Evolutionary conservation across 2,797 vertebrate genomes (phyloP).

Genomic region (Peromyscus nudipes): DNA sequence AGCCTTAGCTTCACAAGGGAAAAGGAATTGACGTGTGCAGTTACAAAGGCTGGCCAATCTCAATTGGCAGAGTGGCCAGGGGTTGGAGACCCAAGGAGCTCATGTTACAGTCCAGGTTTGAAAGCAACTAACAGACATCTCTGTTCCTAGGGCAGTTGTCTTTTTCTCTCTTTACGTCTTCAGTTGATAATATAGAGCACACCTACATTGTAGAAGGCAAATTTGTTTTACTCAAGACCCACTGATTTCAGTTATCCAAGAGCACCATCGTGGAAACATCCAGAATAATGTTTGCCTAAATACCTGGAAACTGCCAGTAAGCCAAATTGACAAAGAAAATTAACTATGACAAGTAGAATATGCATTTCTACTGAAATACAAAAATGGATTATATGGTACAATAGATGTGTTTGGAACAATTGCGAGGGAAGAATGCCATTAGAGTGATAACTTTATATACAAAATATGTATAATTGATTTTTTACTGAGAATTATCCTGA

Average conservation of each 20-base stretch:
- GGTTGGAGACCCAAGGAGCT: background rate
- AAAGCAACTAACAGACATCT: background rate
- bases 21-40: background rate
- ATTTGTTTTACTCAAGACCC: background rate
- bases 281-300: conserved; percentile 22
- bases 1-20: background rate
- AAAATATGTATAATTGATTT: conserved; percentile 58
- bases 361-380: conserved; percentile 13
- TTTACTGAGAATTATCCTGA: conserved; percentile 69
- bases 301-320: background rate
- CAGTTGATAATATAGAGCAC: background rate
- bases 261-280: conserved; percentile 24
- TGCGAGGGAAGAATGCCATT: conserved; percentile 5
- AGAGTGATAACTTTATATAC: conserved; percentile 7
- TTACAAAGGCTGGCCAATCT: background rate
- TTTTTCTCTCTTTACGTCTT: background rate
- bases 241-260: background rate
- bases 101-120: background rate
- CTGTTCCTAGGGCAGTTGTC: background rate
- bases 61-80: background rate
- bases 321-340: background rate
- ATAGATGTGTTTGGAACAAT: conserved; percentile 10
- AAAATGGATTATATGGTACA: conserved; percentile 9
- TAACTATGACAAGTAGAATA: conserved; percentile 9
- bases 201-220: background rate